Evolutionary conservation across 2,797 vertebrate species (phyloP), one percentile per base, ranked within the genome.

Genomic region (Cygnus olor): DNA sequence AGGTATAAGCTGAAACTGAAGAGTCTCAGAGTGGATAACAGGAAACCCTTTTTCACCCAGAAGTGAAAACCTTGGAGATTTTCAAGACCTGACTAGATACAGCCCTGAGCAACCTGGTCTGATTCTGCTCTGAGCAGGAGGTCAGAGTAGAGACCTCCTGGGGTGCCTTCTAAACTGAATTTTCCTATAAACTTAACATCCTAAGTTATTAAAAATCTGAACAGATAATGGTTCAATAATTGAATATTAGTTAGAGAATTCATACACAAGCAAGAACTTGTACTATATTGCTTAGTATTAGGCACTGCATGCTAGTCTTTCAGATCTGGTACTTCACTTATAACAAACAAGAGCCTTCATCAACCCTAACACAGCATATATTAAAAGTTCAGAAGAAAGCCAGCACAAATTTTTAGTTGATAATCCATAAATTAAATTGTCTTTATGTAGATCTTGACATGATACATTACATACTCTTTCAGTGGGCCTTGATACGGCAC

Each of bases 331-430:
- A 42, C 47, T 38, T 14, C 11, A n/a, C 20, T 80, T 80, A 45
- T 14, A 30, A 56, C 6, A 82, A 70, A 60, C 14, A 53, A 88
- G 32, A 15, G 21, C 32, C 45, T 88, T 69, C 30, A 71, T 57
- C 88, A 61, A 61, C 20, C 27, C 28, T 91, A 84, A 57, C 6
- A 49, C n/a, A 74, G 28, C 24, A 51, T 44, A 34, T 69, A 94
- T 95, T 93, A 88, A 94, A 94, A 96, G 77, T 76, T 86, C 57
- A 47, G 45, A 88, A 90, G 63, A 88, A 94, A 91, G 93, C 3
- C 11, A 54, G 47, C 80, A 83, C 45, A 51, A 79, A 61, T 91
- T 66, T 88, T 80, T 49, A 54, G 89, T 76, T 70, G 86, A 81
- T 88, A 86, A 81, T 36, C 70, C 88, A 84, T 89, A 93, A 91